Base-by-base conservation (phyloP, 2,888 invertebrate species). In the Microctonus aethiopoides region DNA sequence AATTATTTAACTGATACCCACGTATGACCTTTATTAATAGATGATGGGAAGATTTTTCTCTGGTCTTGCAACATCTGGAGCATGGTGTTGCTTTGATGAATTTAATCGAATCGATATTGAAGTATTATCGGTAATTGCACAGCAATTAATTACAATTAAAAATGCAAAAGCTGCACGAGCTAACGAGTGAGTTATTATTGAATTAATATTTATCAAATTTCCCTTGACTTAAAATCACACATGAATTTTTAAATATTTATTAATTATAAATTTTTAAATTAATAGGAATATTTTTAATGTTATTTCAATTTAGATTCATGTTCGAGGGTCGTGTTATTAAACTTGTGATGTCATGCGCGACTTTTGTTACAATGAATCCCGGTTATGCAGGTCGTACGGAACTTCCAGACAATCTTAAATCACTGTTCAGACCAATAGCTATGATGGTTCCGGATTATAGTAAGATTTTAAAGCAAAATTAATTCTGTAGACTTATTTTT, bases 361-460 rank as follows among this genome's bases (percentile, higher is more conserved):
- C 95, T 0, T 96, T 95, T 80, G 94, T 96, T 75, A 96, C 96
- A 0, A 96, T 96, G 96, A 96, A 96, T 87, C 96, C 96, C 0
- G 96, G 96, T 0, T 96, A 96, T 83, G 96, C 95, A 0, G 96
- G 96, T 0, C 89, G 96, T 70, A 96, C 95, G 0, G 96, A 96
- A 83, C 87, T 96, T 51, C 96, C 96, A 0, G 96, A 96, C 80
- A 96, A 96, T 86, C 87, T 96, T 72, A 96, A 96, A 82, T 94
- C 95, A 0, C 84, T 96, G 13, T 96, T 96, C 84, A 90, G 96
- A 71, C 95, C 96, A 0, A 92, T 96, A 75, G 90, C 95, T 1
- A 96, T 96, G 95, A 96, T 96, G 95, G 95, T 96, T 46, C 96
- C 95, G 0, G 95, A 96, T 87, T 96, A 96, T 83, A 93, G 94